Conservation (phyloP, 2,113 vertebrate genomes). For the Nothoprocta pentlandii region DNA sequence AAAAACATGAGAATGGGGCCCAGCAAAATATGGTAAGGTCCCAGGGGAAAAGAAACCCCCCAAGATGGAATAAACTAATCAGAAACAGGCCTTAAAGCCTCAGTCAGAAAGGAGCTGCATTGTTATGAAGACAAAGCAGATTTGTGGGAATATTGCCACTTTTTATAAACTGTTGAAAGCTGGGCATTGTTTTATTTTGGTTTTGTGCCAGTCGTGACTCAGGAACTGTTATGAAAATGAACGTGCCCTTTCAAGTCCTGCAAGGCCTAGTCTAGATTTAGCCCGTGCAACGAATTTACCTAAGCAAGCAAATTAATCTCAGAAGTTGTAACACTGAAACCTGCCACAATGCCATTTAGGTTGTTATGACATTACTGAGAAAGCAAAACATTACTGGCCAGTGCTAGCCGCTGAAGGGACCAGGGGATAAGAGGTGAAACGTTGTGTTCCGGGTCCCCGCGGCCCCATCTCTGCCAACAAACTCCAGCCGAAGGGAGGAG, state of each 20-base stretch:
- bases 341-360: not conserved
- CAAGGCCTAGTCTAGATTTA: slow-evolving; percentile 8
- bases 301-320: not conserved
- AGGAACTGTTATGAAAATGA: not conserved
- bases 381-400: not conserved
- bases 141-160: slow-evolving; percentile 24
- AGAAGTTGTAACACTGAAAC: not conserved
- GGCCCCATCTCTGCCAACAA: not conserved
- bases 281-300: not conserved
- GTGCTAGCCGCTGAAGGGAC: not conserved
- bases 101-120: slow-evolving; percentile 14
- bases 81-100: slow-evolving; percentile 20
- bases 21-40: not conserved
- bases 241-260: slow-evolving; percentile 3
- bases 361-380: not conserved
- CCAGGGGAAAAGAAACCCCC: not conserved
- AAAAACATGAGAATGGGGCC: not conserved
- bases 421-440: rapidly evolving
- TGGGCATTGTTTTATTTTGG: not conserved
- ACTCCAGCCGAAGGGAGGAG: not conserved
- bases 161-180: slow-evolving; percentile 5
- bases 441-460: not conserved
- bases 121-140: slow-evolving; percentile 36
- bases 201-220: slow-evolving; percentile 18
- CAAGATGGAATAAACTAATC: slow-evolving; percentile 2